Percentiles rank a stretch among this genome's conserved stretches.
These are phyloP conservation scores for Ranitomeya imitator DNA, from an alignment of 2,113 vertebrate genomes.

Conservation along the genomic window DNA sequence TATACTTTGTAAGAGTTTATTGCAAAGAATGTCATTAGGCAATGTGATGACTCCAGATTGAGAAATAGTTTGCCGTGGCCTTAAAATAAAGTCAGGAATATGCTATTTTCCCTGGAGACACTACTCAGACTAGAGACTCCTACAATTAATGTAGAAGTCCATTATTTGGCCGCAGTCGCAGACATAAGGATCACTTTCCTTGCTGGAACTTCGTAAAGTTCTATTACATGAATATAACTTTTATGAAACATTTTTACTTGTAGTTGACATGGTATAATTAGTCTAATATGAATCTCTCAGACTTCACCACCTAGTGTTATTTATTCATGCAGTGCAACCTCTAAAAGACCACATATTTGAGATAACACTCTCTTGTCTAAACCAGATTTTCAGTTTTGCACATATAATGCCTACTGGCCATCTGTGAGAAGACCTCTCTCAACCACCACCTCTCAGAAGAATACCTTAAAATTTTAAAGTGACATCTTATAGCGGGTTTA, in stretches of 20 bases:
- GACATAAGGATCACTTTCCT: neutral
- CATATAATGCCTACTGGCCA: too few relatives aligned
- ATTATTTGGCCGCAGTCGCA: neutral
- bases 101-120: neutral
- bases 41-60: conserved; percentile 32
- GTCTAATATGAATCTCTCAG: neutral
- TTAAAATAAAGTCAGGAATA: conserved; percentile 5
- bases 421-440: too few relatives aligned
- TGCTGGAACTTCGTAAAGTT: neutral
- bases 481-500: too few relatives aligned
- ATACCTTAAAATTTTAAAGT: too few relatives aligned
- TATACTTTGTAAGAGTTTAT: conserved; percentile 8
- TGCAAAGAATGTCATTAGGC: conserved; percentile 34
- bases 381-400: too few relatives aligned
- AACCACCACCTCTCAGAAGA: too few relatives aligned
- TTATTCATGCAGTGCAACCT: too few relatives aligned
- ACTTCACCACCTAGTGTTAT: too few relatives aligned
- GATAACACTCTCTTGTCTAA: too few relatives aligned
- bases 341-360: too few relatives aligned
- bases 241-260: neutral
- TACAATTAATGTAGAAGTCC: neutral
- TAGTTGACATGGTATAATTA: neutral
- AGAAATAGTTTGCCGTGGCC: neutral
- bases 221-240: neutral
- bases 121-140: neutral